phyloP scores from a whole-genome alignment of 2,888 invertebrate species.

The Fragum whitleyi region DNA sequence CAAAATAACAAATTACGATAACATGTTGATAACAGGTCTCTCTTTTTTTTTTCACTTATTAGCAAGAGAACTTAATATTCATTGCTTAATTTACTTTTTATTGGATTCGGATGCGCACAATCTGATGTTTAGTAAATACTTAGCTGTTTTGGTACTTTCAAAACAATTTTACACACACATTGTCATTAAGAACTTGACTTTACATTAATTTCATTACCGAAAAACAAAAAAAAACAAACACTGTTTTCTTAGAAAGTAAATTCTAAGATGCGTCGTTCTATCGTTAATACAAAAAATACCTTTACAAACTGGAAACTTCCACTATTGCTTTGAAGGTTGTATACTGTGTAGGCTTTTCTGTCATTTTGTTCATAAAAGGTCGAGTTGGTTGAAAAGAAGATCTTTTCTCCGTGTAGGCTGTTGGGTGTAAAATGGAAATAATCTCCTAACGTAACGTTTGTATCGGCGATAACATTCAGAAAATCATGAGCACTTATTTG shows the following conservation, averaged over 20 bases:
- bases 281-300: too few species aligned
- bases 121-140: too few species aligned
- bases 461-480: background rate
- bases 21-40: background rate
- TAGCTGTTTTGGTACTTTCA: too few species aligned
- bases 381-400: background rate
- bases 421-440: background rate
- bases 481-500: background rate
- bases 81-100: too few species aligned
- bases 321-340: background rate
- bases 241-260: too few species aligned
- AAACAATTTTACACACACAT: too few species aligned
- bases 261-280: too few species aligned
- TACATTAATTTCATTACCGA: too few species aligned
- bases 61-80: background rate
- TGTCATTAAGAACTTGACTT: too few species aligned
- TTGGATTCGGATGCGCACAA: too few species aligned
- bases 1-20: background rate
- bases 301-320: background rate
- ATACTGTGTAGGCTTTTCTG: background rate
- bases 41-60: background rate
- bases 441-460: background rate
- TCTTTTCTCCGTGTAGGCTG: background rate
- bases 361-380: background rate
- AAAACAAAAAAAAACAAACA: too few species aligned